These are phyloP conservation scores for Baryphthengus martii DNA, from an alignment of 2,113 vertebrate genomes.

Conservation along the genomic window DNA sequence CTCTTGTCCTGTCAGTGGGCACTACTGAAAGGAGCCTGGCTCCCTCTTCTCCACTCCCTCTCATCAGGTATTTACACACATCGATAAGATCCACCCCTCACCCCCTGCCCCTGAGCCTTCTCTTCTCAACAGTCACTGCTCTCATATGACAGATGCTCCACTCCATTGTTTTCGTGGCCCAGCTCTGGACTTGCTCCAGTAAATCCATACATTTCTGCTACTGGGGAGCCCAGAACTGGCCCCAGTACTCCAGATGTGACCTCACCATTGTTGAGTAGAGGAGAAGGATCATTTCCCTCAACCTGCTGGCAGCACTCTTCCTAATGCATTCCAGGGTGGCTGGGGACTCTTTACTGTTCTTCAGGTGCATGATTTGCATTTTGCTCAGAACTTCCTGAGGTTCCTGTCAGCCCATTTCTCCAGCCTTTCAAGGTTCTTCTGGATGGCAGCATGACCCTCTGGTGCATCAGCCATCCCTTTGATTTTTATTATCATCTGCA, in stretches of 20 bases:
- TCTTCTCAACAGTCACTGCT: background rate
- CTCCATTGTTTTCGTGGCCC: background rate
- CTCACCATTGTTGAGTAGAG: background rate
- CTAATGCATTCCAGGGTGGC: background rate
- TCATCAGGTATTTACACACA: background rate
- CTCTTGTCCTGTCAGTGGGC: background rate
- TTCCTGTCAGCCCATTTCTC: background rate
- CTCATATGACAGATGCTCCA: background rate
- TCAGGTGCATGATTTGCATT: background rate
- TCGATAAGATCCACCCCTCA: background rate
- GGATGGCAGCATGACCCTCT: background rate
- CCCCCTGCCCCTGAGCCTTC: fast-evolving
- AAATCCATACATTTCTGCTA: background rate
- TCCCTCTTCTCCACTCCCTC: background rate
- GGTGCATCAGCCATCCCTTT: background rate
- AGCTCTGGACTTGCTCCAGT: background rate
- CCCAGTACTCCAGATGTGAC: background rate
- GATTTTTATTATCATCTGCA: background rate
- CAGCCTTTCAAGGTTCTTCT: background rate
- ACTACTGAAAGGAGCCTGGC: background rate
- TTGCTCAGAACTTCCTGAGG: background rate
- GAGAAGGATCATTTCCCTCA: background rate
- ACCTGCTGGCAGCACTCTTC: background rate
- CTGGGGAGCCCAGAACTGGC: background rate
- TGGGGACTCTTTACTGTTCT: background rate